Base-by-base conservation (phyloP, 1,140 invertebrate genomes). In the Lucilia cuprina region DNA sequence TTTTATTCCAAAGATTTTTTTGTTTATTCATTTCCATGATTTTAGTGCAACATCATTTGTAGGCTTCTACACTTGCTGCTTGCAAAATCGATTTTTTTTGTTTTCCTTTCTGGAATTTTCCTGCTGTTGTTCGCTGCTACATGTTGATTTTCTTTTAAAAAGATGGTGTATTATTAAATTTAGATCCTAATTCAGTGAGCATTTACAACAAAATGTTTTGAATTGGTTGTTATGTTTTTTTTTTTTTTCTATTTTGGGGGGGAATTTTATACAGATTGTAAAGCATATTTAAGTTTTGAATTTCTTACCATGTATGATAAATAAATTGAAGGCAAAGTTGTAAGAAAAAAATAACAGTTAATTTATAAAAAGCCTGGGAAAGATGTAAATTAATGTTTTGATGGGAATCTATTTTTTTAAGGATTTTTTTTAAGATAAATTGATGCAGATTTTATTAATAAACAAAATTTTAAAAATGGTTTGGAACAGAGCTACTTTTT, bases 31-130 rank as follows among this genome's bases (percentile, higher is more conserved):
- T 41, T 8, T 41, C 35, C 35, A 5, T 41, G 8, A 8, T 41
- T 30, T 77, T 17, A 41, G 74, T 77, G 74, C 74, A 77, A 77
- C 30, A 77, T 77, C 30, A 77, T 77, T 77, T 77, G 74, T 77
- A 77, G 34, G 74, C 74, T 77, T 77, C 34, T 41, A 77, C 74
- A 77, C 74, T 77, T 77, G 74, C 74, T 34, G 74, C 65, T 70
- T 25, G 5, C n/a, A 5, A 60, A 60, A 70, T 21, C 65, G 21
- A 25, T 21, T 70, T 70, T 70, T 70, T 19, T 7, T 41, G 3
- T 8, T 41, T 41, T 41, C 41, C 10, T 41, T 41, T 41, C 41
- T 30, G 25, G 41, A 41, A 41, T 41, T 41, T 41, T 30, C 25
- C 25, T 30, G 25, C 25, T 30, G 25, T 30, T 41, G 41, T 10